Percentiles rank a stretch among this genome's conserved stretches.
Evolutionary conservation across 2,888 invertebrate species (phyloP).

Genomic region (Platycheirus rosarum): DNA sequence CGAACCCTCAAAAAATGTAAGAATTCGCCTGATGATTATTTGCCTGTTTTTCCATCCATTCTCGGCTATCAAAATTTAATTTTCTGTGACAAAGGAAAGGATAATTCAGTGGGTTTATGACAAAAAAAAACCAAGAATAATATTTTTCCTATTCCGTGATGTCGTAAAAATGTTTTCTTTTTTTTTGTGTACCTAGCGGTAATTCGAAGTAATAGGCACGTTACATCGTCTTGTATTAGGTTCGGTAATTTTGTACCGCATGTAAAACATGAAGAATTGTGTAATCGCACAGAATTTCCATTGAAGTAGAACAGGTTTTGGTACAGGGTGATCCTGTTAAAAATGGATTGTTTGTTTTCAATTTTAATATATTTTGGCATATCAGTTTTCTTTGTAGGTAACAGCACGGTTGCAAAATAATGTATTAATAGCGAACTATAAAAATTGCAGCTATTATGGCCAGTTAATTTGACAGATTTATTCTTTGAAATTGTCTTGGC

Average conservation of each 20-base stretch:
- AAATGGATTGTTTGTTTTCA: not conserved
- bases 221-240: constrained; percentile 50
- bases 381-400: no score
- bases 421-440: no score
- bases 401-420: no score
- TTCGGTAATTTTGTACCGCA: constrained; percentile 49
- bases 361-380: no score
- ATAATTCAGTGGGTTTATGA: constrained; percentile 28
- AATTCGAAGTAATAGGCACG: constrained; percentile 27
- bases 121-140: not conserved
- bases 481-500: no score
- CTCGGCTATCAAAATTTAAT: constrained; percentile 58
- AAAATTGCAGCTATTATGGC: no score
- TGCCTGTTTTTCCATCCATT: constrained; percentile 10
- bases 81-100: constrained; percentile 57
- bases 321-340: constrained; percentile 21
- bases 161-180: constrained; percentile 39
- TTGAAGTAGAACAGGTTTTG: constrained; percentile 4
- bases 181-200: constrained; percentile 11
- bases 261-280: constrained; percentile 59
- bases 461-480: no score
- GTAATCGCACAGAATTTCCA: constrained; percentile 30
- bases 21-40: constrained; percentile 17
- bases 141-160: constrained; percentile 41
- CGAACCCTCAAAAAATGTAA: not conserved